Base-by-base conservation (phyloP, 2,113 vertebrate genomes). In the Rhinolophus ferrumequinum region DNA sequence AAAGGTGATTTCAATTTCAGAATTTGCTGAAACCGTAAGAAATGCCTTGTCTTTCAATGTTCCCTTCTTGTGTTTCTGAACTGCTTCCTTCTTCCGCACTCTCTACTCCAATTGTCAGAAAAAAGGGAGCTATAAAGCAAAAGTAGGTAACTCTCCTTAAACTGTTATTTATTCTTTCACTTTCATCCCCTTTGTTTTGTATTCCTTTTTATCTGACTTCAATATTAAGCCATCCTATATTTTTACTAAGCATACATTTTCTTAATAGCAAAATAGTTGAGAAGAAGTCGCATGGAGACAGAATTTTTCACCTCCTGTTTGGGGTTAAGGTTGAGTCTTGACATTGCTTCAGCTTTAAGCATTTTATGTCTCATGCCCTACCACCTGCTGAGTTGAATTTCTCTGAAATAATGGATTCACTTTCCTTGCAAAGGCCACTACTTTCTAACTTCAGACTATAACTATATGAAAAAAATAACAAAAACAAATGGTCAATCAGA, bases 331-430 rank as follows among this genome's bases (percentile, higher is more conserved):
- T 62, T 91, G 28, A 83, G 22, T n/a, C 50, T 75, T 84, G 1
- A 44, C 54, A 3, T 70, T 72, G 35, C 72, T 94, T 96, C 19
- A 11, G 56, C 14, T 26, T 54, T 82, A 64, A 76, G 50, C 3
- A 64, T 88, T 94, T 94, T 82, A 33, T 54, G 38, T 89, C 79
- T 62, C 83, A 54, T 70, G 19, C 81, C 4, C 47, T 83, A 67
- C 21, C 47, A 77, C 81, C 22, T 70, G 16, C 60, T 93, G 54
- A 89, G 21, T 66, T 0, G 0, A 58, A 60, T 76, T 89, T 93
- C 73, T 92, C 52, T 87, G 38, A n/a, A 92, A 89, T 83, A 97
- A 80, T 91, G 19, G 90, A 81, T 75, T 95, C 22, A n/a, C 38
- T 95, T 93, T 84, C 15, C 70, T 54, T 66, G 8, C 26, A 84